Evolutionary conservation across 2,888 invertebrate species (phyloP).

Genomic region (Myathropa florea): DNA sequence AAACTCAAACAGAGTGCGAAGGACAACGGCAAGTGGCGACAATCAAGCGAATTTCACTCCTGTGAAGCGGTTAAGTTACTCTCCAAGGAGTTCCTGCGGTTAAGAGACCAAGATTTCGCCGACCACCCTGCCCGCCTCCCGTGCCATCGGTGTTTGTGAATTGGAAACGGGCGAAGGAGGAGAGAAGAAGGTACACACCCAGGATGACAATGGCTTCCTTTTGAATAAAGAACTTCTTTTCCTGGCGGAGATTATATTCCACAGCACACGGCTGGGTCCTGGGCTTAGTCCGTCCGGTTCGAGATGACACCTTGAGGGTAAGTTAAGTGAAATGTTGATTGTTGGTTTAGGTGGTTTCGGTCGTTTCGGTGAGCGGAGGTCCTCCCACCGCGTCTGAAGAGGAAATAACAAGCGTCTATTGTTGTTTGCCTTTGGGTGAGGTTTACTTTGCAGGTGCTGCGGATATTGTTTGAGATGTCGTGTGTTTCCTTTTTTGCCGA

Average conservation of each 20-base stretch:
- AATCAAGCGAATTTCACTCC: conserved; percentile 50
- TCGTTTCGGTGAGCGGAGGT: conserved; percentile 24
- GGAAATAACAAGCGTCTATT: conserved; percentile 51
- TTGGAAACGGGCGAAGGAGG: neutral
- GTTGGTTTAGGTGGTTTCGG: conserved; percentile 70
- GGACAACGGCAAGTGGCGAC: conserved; percentile 20
- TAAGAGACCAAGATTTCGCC: conserved; percentile 13
- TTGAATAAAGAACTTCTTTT: conserved; percentile 63
- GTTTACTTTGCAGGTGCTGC: conserved; percentile 42
- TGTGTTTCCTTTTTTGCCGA: neutral
- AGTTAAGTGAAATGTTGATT: conserved; percentile 70
- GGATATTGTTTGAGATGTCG: conserved; percentile 29
- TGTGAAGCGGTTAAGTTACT: conserved; percentile 45
- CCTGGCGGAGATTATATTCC: conserved; percentile 63
- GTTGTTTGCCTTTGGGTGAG: conserved; percentile 35
- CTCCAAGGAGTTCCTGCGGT: conserved; percentile 46
- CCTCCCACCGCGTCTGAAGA: conserved; percentile 17
- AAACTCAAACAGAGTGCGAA: conserved; percentile 30
- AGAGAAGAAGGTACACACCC: conserved; percentile 17
- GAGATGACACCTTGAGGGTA: conserved; percentile 68
- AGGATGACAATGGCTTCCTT: conserved; percentile 64
- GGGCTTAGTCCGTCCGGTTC: conserved; percentile 35
- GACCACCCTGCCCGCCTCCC: neutral
- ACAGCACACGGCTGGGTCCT: neutral
- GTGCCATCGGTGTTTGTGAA: neutral